Evolutionary conservation across 2,113 vertebrate genomes (phyloP).

Genomic region (Callithrix jacchus): DNA sequence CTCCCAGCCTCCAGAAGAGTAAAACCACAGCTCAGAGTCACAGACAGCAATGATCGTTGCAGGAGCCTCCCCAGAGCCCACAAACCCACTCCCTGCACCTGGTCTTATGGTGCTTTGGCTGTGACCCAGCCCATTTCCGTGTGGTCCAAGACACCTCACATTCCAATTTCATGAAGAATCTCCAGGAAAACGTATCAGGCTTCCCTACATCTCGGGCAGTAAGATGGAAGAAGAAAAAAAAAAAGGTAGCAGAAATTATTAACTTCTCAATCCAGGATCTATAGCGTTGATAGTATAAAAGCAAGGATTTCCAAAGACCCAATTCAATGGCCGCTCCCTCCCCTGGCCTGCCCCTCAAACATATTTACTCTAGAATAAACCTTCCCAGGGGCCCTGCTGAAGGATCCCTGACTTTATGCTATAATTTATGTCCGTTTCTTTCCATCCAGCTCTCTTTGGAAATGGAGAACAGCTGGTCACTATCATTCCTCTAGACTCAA

Average conservation of each 20-base stretch:
- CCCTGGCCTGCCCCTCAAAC: background rate
- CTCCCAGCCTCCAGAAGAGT: background rate
- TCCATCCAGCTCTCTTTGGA: background rate
- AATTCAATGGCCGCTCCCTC: background rate
- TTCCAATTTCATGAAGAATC: background rate
- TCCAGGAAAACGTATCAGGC: background rate
- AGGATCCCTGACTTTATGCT: background rate
- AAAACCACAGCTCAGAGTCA: background rate
- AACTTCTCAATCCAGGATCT: background rate
- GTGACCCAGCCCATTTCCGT: background rate
- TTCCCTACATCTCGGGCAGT: background rate
- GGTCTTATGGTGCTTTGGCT: rapidly evolving
- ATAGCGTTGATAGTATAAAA: rapidly evolving
- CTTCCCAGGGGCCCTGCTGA: background rate
- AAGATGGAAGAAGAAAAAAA: background rate
- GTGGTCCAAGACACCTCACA: background rate
- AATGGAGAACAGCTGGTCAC: background rate
- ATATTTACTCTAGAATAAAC: background rate
- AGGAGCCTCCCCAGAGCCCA: background rate
- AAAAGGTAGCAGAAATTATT: background rate
- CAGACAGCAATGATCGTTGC: background rate
- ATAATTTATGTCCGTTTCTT: background rate
- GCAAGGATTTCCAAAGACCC: background rate
- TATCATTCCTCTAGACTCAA: background rate
- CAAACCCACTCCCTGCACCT: rapidly evolving